These are phyloP conservation scores for Antigone vipio DNA, from an alignment of 2,113 vertebrate genomes.

Conservation along the genomic window DNA sequence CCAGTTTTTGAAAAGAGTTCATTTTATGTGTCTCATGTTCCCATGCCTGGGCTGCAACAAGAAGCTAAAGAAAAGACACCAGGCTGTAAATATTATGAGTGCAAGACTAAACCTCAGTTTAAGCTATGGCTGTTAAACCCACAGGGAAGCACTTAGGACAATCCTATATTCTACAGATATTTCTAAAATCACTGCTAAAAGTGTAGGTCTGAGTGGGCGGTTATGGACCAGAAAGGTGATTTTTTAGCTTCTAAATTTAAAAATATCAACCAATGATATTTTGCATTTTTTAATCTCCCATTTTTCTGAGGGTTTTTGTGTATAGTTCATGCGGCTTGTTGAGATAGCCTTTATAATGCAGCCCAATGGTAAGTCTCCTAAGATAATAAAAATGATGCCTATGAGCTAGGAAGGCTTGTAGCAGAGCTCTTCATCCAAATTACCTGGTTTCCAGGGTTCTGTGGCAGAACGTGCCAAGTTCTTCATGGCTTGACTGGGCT, in stretches of 20 bases:
- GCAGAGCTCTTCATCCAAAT: neutral
- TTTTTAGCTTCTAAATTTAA: neutral
- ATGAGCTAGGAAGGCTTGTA: neutral
- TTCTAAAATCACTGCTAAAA: neutral
- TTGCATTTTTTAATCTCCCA: neutral
- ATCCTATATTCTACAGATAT: neutral
- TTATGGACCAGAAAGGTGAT: neutral
- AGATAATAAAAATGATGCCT: neutral
- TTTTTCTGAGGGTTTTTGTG: neutral
- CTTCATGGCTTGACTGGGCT: neutral
- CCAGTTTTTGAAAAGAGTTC: neutral
- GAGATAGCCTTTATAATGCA: neutral
- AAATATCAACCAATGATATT: neutral
- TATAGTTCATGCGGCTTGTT: neutral
- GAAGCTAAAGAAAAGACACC: neutral
- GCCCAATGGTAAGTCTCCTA: neutral
- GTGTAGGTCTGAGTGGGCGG: neutral
- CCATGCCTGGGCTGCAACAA: neutral
- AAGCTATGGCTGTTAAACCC: neutral
- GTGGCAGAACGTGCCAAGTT: neutral
- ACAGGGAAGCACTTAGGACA: neutral
- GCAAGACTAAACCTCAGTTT: neutral
- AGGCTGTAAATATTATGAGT: neutral
- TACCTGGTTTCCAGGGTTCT: neutral
- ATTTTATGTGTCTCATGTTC: neutral